phyloP scores from a whole-genome alignment of 1,140 invertebrate species.

The Planococcus citri region DNA sequence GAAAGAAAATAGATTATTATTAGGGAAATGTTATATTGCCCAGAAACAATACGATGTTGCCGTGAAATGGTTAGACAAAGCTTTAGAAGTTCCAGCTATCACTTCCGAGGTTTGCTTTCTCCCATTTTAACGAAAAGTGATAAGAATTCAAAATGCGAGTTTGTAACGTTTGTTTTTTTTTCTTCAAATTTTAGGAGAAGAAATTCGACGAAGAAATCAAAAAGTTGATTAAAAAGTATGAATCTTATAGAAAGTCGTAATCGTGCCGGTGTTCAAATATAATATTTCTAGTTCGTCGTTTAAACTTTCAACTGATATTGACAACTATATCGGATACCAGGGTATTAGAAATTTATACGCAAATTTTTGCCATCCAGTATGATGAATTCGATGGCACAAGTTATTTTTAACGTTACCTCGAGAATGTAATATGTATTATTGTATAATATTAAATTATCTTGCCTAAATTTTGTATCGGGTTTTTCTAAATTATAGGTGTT shows the following conservation, averaged over 20 bases:
- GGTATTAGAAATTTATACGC: not conserved
- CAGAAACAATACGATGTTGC: slow-evolving; percentile 41
- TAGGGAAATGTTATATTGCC: slow-evolving; percentile 53
- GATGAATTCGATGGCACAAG: not conserved
- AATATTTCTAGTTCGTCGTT: not conserved
- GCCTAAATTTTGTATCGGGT: not conserved
- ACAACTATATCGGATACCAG: not conserved
- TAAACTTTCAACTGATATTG: not conserved
- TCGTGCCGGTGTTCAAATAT: not conserved
- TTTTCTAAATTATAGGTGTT: not conserved
- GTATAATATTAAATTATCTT: not conserved
- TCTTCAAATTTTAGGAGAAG: slow-evolving; percentile 21
- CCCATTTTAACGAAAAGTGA: not conserved
- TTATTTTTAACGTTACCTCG: not conserved
- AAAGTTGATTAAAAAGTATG: slow-evolving; percentile 21
- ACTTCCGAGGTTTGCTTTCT: slow-evolving; percentile 26
- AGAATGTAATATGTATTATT: not conserved
- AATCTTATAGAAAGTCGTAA: slow-evolving; percentile 27
- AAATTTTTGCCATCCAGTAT: too few species aligned
- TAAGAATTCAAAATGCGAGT: too few species aligned
- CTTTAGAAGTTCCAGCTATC: slow-evolving; percentile 28
- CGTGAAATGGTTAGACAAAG: slow-evolving; percentile 43
- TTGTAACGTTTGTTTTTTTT: too few species aligned
- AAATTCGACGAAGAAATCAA: slow-evolving; percentile 24
- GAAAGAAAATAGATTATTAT: slow-evolving; percentile 55